Evolutionary conservation across 2,113 vertebrate species (phyloP), one percentile per base, ranked within the genome.

Genomic region (Pangasianodon hypophthalmus): DNA sequence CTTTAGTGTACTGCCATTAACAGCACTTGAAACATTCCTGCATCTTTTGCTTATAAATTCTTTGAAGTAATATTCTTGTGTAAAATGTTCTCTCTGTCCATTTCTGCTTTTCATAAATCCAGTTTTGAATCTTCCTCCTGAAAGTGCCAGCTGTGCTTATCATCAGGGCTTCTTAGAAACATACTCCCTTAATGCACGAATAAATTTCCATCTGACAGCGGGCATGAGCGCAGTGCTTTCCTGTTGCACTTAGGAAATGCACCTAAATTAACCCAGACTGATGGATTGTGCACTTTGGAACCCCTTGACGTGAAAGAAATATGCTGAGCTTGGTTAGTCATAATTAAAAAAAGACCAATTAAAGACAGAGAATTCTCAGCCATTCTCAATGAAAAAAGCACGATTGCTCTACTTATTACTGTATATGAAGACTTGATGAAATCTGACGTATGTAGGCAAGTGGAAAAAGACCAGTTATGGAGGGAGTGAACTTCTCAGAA

Each of bases 401-500:
- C 56, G 14, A n/a, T 77, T 46, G 37, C 32, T 77, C 29, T 26
- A 5, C 26, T 54, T 73, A 9, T 75, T 73, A 10, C 50, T 87
- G 48, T 52, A 7, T 41, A 21, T 69, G 71, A 69, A 60, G 87
- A 80, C 85, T 81, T 48, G 26, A 58, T 81, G 64, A 83, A 56
- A 88, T 93, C 92, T 95, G 93, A 92, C 90, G 87, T 46, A 64
- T 86, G 90, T 93, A 89, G n/a, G 87, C 92, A 81, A 86, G 71
- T 92, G 86, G 87, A 87, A 94, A 77, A 62, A 89, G 62, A 88
- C 69, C 87, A 93, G 92, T 90, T 92, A 87, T 93, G 87, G 79
- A 92, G 91, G 82, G 89, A 93, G 83, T 92, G 89, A 86, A 71
- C 41, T 29, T 82, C 82, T 91, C 87, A 62, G 90, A 93, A 86